These are phyloP conservation scores for Catocala fraxini DNA, from an alignment of 2,888 invertebrate species.

Conservation along the genomic window DNA sequence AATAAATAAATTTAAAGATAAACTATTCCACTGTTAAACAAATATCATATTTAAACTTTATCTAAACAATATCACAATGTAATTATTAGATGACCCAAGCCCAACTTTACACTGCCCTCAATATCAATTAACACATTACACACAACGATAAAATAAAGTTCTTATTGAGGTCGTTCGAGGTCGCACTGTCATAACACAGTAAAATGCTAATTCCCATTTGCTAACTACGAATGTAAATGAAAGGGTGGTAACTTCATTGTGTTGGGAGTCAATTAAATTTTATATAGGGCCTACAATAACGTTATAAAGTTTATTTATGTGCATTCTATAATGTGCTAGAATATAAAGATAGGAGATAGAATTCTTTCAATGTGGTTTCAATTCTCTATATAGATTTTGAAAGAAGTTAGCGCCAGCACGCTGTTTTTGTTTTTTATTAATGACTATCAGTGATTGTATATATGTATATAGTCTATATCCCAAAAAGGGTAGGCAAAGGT, in stretches of 20 bases:
- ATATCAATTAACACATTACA: slow-evolving; percentile 37
- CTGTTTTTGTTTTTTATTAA: too few species aligned
- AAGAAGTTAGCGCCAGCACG: too few species aligned
- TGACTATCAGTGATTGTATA: too few species aligned
- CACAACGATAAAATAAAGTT: slow-evolving; percentile 13
- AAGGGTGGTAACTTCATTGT: slow-evolving; percentile 30
- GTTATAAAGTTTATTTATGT: slow-evolving; percentile 1
- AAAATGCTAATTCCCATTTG: slow-evolving; percentile 47
- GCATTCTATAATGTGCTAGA: too few species aligned
- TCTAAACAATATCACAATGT: background rate
- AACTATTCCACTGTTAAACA: too few species aligned
- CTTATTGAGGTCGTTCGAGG: slow-evolving; percentile 22
- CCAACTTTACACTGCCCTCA: slow-evolving; percentile 3
- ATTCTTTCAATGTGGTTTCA: too few species aligned
- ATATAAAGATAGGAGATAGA: too few species aligned
- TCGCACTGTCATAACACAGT: slow-evolving; percentile 26
- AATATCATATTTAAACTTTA: too few species aligned
- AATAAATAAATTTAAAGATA: too few species aligned
- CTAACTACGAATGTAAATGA: slow-evolving; percentile 23
- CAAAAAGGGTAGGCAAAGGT: too few species aligned
- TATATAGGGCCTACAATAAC: slow-evolving; percentile 12
- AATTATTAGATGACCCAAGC: background rate
- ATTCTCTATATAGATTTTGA: too few species aligned
- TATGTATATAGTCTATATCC: too few species aligned
- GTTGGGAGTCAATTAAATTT: slow-evolving; percentile 24